Evolutionary conservation across 2,888 invertebrate species (phyloP), one percentile per base, ranked within the genome.

Genomic region (Bugula neritina): DNA sequence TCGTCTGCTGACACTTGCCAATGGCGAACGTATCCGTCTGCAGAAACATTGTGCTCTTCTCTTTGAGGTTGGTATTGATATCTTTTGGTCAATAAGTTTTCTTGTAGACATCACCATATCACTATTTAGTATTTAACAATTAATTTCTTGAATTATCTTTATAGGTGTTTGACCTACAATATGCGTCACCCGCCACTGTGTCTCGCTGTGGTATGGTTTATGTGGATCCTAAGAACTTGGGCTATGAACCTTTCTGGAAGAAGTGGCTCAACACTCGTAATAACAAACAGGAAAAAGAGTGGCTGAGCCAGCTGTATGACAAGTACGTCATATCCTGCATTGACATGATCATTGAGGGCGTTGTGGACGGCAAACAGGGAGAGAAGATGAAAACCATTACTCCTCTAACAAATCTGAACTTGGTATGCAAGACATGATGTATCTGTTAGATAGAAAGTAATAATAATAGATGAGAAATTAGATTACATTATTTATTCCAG

Each of bases 151-250:
- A 10, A 43, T 43, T 43, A 5, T 43, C 5, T 43, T 43, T 43
- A 13, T 75, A 89, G 89, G 92, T 94, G 34, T 93, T 92, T 0
- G 91, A 94, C 84, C 86, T 95, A 74, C 90, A 90, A 83, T 93
- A 90, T 79, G 94, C 94, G 0, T 94, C 94, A 0, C 95, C 95
- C 0, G 94, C 94, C 0, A 94, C 93, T 0, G 92, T 95, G 1
- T 94, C 94, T 0, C 87, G 94, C 72, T 93, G 93, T 10, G 94
- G 94, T 43, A 94, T 95, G 93, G 93, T 95, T 13, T 95, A 90
- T 79, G 93, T 95, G 0, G 94, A 94, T 80, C 93, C 94, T 0
- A 93, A 93, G 85, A 93, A 93, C 84, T 86, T 95, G 74, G 92
- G 93, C 0, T 93, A 90, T 79, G 87, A 89, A 73, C 94, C 94